These are phyloP conservation scores for Heloderma charlesbogerti DNA, from an alignment of 2,113 vertebrate species.

Conservation along the genomic window DNA sequence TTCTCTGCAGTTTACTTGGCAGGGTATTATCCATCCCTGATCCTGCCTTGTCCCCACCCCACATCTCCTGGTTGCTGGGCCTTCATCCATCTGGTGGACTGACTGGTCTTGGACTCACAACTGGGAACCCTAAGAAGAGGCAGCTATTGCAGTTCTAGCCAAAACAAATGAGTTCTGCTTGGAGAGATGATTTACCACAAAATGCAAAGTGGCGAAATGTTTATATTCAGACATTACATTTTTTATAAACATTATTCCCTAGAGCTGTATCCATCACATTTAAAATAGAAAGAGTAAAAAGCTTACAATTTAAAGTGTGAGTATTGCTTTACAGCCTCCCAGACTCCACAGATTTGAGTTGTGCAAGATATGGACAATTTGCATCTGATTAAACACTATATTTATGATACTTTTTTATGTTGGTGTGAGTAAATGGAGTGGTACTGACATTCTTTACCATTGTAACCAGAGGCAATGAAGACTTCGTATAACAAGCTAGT, in stretches of 20 bases:
- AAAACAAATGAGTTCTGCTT: background rate
- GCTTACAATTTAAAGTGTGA: conserved; percentile 19
- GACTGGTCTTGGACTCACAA: background rate
- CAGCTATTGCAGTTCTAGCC: rapidly evolving
- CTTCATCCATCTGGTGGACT: background rate
- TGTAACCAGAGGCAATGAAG: conserved; percentile 10
- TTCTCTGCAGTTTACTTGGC: background rate
- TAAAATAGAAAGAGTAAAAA: conserved; percentile 11
- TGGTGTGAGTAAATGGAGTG: conserved; percentile 41
- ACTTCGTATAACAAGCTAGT: conserved; percentile 33
- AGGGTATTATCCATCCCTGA: background rate
- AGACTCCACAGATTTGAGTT: background rate
- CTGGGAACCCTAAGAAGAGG: background rate
- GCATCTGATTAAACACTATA: conserved; percentile 38
- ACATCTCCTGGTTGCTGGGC: background rate
- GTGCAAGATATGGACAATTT: conserved; percentile 20
- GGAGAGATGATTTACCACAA: conserved; percentile 18
- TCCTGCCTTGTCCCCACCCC: background rate
- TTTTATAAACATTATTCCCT: conserved; percentile 8
- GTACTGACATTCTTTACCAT: conserved; percentile 38
- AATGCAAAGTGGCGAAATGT: conserved; percentile 9
- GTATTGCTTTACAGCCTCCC: conserved; percentile 24
- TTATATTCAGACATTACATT: conserved; percentile 1
- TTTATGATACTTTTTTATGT: conserved; percentile 40
- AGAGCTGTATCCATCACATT: conserved; percentile 26